Base-by-base conservation (phyloP, 2,888 invertebrate genomes). In the Pandemis cinnamomeana region DNA sequence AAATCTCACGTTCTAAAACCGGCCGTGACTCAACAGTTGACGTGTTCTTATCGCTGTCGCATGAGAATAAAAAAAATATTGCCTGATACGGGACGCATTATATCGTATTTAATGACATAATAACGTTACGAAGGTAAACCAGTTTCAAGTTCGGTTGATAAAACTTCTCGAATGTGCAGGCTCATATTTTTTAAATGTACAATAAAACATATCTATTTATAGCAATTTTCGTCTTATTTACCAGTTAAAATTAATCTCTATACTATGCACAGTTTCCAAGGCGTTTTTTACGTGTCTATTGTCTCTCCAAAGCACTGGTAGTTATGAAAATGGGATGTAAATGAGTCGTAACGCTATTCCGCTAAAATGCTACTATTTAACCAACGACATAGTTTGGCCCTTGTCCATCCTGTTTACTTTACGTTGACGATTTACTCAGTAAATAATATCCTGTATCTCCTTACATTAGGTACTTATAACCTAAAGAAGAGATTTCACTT, bases 11-110 rank as follows among this genome's bases (percentile, higher is more conserved):
- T 77, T 71, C 77, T 74, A 73, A 78, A 80, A 72, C 71, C 62
- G 67, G 72, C 78, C 71, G 67, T 82, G 80, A 82, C 78, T 79
- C 80, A 80, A 77, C 60, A 60, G 60, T 73, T 69, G 73, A 70
- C 73, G 73, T 66, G 69, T 66, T 64, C 64, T 70, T 67, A 72
- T 69, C 70, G 69, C 53, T 41, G 44, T 61, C 61, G 60, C 44
- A 63, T 62, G 58, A 60, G 68, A 60, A 62, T 53, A 41, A 69
- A 60, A 71, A 55, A 71, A 67, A 72, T 51, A 69, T 64, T 48
- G 64, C 51, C 53, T 44, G 42, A 70, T 69, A 73, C 46, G 46
- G 44, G 27, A 20, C 44, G 36, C 48, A 70, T 36, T 4, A 36
- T 73, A 70, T 66, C 69, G 51, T 62, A 48, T 66, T 69, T 66